These are phyloP conservation scores for Endotricha flammealis DNA, from an alignment of 2,888 invertebrate genomes.

Conservation along the genomic window DNA sequence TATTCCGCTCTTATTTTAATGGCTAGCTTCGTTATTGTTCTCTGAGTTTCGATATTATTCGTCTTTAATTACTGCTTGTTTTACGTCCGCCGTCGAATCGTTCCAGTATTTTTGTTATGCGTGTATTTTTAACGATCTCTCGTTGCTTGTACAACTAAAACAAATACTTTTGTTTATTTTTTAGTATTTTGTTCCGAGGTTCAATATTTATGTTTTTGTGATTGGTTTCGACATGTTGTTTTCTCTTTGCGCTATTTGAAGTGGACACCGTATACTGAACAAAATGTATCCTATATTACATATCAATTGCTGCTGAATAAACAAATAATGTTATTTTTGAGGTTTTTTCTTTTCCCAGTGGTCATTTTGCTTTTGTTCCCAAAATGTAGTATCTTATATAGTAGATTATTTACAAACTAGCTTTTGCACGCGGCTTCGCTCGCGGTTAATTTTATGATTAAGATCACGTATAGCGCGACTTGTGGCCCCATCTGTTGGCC, in stretches of 20 bases:
- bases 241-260: background rate
- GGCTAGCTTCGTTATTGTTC: constrained; percentile 72
- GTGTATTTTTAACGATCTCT: constrained; percentile 25
- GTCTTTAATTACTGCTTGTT: constrained; percentile 61
- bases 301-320: too few species aligned
- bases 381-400: too few species aligned
- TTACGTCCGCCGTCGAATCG: constrained; percentile 36
- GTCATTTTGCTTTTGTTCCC: too few species aligned
- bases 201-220: constrained; percentile 1
- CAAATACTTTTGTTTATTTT: constrained; percentile 11
- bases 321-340: too few species aligned
- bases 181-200: constrained; percentile 5
- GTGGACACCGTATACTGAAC: too few species aligned
- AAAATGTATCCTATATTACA: too few species aligned
- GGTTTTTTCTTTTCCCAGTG: too few species aligned
- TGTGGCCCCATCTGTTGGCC: too few species aligned
- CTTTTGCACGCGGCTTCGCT: too few species aligned
- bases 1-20: constrained; percentile 76
- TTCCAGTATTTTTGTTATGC: constrained; percentile 36
- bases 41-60: constrained; percentile 61
- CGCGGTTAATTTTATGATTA: too few species aligned
- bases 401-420: too few species aligned
- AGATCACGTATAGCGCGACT: too few species aligned
- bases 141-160: constrained; percentile 14
- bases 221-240: background rate